Base-by-base conservation (phyloP, 2,797 vertebrate species). In the Cheirogaleus major region DNA sequence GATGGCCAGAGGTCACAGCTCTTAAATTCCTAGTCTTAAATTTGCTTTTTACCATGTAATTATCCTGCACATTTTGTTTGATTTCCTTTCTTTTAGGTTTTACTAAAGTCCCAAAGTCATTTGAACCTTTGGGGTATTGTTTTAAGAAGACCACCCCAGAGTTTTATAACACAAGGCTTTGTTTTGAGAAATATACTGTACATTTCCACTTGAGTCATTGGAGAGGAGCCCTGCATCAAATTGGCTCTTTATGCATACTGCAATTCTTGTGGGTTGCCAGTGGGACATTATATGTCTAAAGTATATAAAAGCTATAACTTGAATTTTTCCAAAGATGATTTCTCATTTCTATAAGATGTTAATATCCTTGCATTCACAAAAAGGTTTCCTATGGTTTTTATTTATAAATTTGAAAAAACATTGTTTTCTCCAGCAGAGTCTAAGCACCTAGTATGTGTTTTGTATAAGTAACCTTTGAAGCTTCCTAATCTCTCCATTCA, bases 241-340 rank as follows among this genome's bases (percentile, higher is more conserved):
- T 63, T 97, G 89, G 83, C 78, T 92, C 14, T 86, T 72, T 67
- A 86, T 96, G 45, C 75, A 80, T 83, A 52, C 69, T 86, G 63
- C 27, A 80, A 80, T 35, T 97, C 95, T 89, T 96, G 75, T 80
- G 93, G 96, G 96, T 83, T 91, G 75, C 93, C 92, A 93, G 89
- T n/a, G 25, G 7, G 69, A 73, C 1, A 17, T 7, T 73, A 1
- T 5, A 90, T 81, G 78, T 61, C 67, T n/a, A 96, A 96, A 89
- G 35, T 86, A 88, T 93, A 96, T 82, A 80, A 98, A 98, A 98
- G 95, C 75, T 91, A 59, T 1, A 45, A 91, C 91, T 95, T 97
- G 95, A 97, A 93, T 89, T 93, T 96, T 97, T 38, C 97, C 97
- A 95, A 98, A 97, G 95, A 89, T 84, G 45, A 97, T 96, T 97